Evolutionary conservation across 2,797 vertebrate species (phyloP), one percentile per base, ranked within the genome.

Genomic region (Anniella stebbinsi): DNA sequence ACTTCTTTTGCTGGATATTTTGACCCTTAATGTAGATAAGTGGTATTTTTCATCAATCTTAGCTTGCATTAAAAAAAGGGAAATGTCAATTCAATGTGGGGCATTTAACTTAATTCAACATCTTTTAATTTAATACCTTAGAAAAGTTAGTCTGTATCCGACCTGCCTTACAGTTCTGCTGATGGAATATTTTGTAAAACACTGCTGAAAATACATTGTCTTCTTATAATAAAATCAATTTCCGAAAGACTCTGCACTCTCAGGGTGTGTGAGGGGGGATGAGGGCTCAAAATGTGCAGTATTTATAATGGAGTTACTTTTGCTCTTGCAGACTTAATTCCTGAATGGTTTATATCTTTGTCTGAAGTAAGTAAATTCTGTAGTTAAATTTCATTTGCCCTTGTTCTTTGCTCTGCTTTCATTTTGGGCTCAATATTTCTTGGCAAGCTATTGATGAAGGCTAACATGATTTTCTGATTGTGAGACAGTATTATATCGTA

Each of bases 21-120:
- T 98, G 98, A 98, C 98, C 98, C 97, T 98, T 98, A 98, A 99
- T 99, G 99, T 98, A 98, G 98, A 98, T 99, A 99, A 99, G 98
- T 99, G 98, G 97, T 98, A 98, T 97, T 97, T 97, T 98, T 98
- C 98, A 98, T 98, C 98, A 98, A 97, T 98, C 96, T 98, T 96
- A 97, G 95, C 97, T 96, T 98, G 97, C 97, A 97, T 97, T 97
- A 97, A 97, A 97, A 97, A 97, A 96, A 95, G 97, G 83, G 96
- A 98, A 96, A 97, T 97, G 97, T 98, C 98, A 97, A 94, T 97
- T 98, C 96, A 97, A 93, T 96, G 97, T 96, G 96, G 97, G 96
- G 94, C 91, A 36, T 97, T 98, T 97, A 97, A 97, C 97, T 97
- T 97, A 97, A 98, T 98, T 97, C 97, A 97, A 97, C 97, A 96